phyloP scores from a whole-genome alignment of 2,888 invertebrate species.

The Patella caerulea region DNA sequence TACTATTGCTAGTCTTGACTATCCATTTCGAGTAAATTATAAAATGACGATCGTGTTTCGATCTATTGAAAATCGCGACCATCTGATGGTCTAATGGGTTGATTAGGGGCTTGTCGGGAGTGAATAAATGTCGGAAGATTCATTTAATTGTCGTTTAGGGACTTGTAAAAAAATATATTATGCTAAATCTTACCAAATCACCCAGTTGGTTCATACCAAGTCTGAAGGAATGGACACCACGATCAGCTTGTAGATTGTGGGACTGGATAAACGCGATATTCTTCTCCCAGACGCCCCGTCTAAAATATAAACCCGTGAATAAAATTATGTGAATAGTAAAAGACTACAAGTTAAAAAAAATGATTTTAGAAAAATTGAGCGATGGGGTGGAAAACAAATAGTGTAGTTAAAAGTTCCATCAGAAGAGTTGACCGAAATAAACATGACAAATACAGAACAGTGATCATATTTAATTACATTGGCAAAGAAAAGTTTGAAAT shows the following conservation, averaged over 20 bases:
- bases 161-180: too few relatives aligned
- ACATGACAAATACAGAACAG: neutral
- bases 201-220: conserved; percentile 59
- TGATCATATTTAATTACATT: neutral
- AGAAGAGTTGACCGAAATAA: neutral
- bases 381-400: too few relatives aligned
- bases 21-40: too few relatives aligned
- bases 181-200: conserved; percentile 75
- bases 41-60: too few relatives aligned
- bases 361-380: too few relatives aligned
- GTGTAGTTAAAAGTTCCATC: too few relatives aligned
- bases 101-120: too few relatives aligned
- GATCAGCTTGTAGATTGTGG: conserved; percentile 56
- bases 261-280: conserved; percentile 47
- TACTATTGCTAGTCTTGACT: too few relatives aligned
- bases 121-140: neutral
- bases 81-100: too few relatives aligned
- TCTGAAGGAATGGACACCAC: conserved; percentile 50
- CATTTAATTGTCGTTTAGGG: neutral
- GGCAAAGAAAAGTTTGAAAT: too few relatives aligned
- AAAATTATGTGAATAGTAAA: neutral
- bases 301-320: conserved; percentile 23
- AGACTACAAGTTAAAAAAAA: too few relatives aligned
- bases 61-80: too few relatives aligned
- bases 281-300: conserved; percentile 55